Base-by-base conservation (phyloP, 2,797 vertebrate species). In the Spinus pinus region DNA sequence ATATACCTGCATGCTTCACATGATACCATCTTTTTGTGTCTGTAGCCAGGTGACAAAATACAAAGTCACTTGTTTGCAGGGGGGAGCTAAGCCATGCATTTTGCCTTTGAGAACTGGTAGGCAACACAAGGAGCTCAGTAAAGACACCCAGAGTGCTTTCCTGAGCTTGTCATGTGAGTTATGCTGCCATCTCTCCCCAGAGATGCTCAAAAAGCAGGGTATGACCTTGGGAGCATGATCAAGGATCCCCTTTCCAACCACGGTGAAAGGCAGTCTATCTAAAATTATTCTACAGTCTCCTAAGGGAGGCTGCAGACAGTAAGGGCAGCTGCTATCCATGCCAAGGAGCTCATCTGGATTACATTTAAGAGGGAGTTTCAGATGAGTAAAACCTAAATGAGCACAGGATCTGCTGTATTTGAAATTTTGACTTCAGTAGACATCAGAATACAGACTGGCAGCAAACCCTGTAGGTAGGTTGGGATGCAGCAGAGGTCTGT, bases 1-100 rank as follows among this genome's bases (percentile, higher is more conserved):
- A 21, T 23, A 64, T 44, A 81, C 21, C 25, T 9, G 1, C 7
- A 2, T 0, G 0, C n/a, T 80, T 84, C 15, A 20, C 5, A 0
- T 65, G 56, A 8, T 30, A 2, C 27, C 20, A 4, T 79, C 44
- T 56, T 50, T 85, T 39, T 4, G 0, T 73, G 30, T 72, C 54
- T 28, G 22, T 25, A 90, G 66, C 60, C 62, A 15, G 20, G 33
- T 70, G 77, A 51, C 22, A n/a, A 61, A 53, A 14, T 14, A 25
- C 22, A 16, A 50, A 75, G 39, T 50, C 78, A n/a, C 50, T 47
- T 71, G 0, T 74, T 87, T 71, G 25, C 35, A 17, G 18, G 9
- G 9, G 4, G 67, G 60, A 61, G 19, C 56, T 12, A 86, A 77
- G 22, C 79, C 1, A 1, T 53, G n/a, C 1, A 1, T 85, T 89